Base-by-base conservation (phyloP, 2,113 vertebrate species). In the Antigone vipio region DNA sequence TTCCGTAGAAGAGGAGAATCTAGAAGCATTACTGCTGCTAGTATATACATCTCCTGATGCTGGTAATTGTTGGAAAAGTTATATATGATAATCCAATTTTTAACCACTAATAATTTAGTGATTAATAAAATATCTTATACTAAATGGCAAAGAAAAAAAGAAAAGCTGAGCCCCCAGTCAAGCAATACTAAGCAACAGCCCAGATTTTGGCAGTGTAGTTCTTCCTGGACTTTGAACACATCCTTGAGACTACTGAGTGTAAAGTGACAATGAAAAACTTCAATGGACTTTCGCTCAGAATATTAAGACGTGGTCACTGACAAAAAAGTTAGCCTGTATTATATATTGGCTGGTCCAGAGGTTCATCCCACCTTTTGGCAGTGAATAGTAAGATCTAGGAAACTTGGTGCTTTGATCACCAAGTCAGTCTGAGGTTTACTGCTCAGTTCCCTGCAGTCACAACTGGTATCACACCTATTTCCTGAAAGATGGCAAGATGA, bases 361-460 rank as follows among this genome's bases (percentile, higher is more conserved):
- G 30, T 63, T 71, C 38, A 32, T 34, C 15, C 49, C 9, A 4
- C 5, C 2, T 79, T 68, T 79, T 1, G 1, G 4, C 15, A 79
- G 21, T 44, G 26, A 90, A 27, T 21, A 55, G 24, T 29, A 56
- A 30, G 24, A 6, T 15, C 21, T 1, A 22, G 26, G 56, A 71
- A 82, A 47, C 3, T 5, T 45, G 3, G 1, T 35, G 8, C 40
- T 42, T 78, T 42, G 15, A 17, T 88, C 0, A 1, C 19, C 1
- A 1, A 1, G 5, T 47, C 27, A 82, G 22, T 22, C 44, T 68
- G 32, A 58, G 16, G 9, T 68, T 55, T 50, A 38, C 59, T 79
- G 3, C 22, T 35, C 22, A 5, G 22, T 38, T 90, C n/a, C 5
- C 38, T 53, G 23, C 12, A 50, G n/a, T 38, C 24, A 71, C 32